Conservation (phyloP, 2,888 invertebrate genomes). For the Synergus itoensis region DNA sequence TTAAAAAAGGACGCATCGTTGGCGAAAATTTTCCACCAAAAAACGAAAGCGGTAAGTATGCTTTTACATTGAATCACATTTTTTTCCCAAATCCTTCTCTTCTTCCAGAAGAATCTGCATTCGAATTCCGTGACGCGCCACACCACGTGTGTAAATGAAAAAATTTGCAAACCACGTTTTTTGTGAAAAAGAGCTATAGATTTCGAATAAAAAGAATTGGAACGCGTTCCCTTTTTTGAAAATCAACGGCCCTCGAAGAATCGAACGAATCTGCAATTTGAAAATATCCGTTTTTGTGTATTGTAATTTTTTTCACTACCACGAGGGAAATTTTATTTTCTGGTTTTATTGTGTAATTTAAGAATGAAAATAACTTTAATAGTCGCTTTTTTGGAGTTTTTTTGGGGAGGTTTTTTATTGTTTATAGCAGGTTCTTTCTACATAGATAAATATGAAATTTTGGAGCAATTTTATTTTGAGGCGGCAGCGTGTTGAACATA, state of each 20-base stretch:
- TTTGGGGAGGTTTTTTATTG: neutral
- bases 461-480: too few relatives aligned
- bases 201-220: neutral
- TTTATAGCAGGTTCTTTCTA: neutral
- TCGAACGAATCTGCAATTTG: neutral
- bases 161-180: neutral
- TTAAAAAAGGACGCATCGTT: conserved; percentile 82
- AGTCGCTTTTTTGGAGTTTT: too few relatives aligned
- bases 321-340: neutral
- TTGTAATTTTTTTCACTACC: neutral
- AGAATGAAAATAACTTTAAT: neutral
- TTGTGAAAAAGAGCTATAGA: neutral
- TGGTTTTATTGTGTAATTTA: neutral
- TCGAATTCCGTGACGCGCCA: conserved; percentile 9
- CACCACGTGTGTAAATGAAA: conserved; percentile 63
- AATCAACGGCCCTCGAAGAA: neutral
- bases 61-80: conserved; percentile 25
- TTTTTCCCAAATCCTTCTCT: conserved; percentile 25
- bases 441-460: too few relatives aligned
- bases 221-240: neutral
- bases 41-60: conserved; percentile 87
- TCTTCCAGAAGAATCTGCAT: neutral
- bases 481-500: neutral
- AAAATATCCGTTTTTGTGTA: neutral
- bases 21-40: conserved; percentile 85